Conservation (phyloP, 1,140 invertebrate genomes). For the Coelopa frigida region DNA sequence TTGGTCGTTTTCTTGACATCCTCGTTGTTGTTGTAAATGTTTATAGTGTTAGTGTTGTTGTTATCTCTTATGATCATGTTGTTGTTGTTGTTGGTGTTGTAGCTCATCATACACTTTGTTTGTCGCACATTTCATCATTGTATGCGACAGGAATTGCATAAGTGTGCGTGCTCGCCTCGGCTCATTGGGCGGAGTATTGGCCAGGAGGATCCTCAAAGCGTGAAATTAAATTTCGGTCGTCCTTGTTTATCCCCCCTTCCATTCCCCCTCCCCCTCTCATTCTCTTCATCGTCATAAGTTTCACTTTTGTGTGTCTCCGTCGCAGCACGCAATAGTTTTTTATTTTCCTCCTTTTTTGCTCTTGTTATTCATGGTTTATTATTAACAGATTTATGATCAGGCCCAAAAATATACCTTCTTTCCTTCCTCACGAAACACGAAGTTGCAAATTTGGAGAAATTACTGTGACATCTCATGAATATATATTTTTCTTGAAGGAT, state of each 20-base stretch:
- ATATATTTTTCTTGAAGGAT: too few relatives aligned
- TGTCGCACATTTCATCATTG: background rate
- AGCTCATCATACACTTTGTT: too few relatives aligned
- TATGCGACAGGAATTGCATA: background rate
- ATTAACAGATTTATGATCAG: constrained; percentile 1
- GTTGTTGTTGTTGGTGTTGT: too few relatives aligned
- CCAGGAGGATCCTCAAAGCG: constrained; percentile 23
- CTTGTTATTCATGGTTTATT: constrained; percentile 1
- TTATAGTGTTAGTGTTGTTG: too few relatives aligned
- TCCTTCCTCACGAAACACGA: too few relatives aligned
- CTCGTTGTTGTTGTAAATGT: too few relatives aligned
- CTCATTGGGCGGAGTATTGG: background rate
- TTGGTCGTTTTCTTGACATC: too few relatives aligned
- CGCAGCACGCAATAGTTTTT: constrained; percentile 11
- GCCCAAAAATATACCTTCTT: too few relatives aligned
- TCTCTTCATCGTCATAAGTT: background rate
- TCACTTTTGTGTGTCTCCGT: constrained; percentile 11
- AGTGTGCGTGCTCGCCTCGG: background rate
- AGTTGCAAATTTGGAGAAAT: too few relatives aligned
- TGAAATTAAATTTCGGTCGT: constrained; percentile 42
- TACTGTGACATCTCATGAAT: too few relatives aligned
- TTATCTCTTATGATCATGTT: too few relatives aligned
- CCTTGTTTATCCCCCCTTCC: constrained; percentile 2
- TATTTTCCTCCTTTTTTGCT: background rate
- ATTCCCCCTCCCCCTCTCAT: background rate